Evolutionary conservation across 2,888 invertebrate genomes (phyloP).

Genomic region (Heteropelma amictum): DNA sequence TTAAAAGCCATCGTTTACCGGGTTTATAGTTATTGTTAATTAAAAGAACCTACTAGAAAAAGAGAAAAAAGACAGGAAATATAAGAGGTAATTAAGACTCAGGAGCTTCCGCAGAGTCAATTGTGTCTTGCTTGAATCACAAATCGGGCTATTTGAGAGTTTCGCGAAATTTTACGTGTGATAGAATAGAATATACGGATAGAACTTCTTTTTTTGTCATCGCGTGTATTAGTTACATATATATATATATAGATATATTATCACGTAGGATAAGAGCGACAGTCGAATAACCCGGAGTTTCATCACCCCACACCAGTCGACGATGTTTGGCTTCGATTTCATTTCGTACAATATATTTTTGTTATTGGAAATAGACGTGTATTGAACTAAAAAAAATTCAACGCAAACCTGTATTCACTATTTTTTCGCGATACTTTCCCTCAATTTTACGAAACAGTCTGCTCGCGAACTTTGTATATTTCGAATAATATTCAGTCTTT

Average conservation of each 20-base stretch:
- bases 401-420: constrained; percentile 3
- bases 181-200: not conserved
- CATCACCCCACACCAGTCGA: constrained; percentile 48
- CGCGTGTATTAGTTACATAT: constrained; percentile 25
- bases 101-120: constrained; percentile 56
- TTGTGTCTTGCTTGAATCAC: constrained; percentile 52
- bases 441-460: constrained; percentile 1
- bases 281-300: constrained; percentile 40
- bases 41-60: constrained; percentile 10
- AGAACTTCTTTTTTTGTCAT: constrained; percentile 27
- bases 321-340: constrained; percentile 67
- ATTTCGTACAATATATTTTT: constrained; percentile 72
- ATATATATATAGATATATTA: constrained; percentile 1
- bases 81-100: constrained; percentile 43
- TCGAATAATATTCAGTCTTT: constrained; percentile 43
- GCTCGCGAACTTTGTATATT: constrained; percentile 40
- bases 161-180: constrained; percentile 41
- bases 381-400: constrained; percentile 61
- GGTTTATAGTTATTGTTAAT: constrained; percentile 46
- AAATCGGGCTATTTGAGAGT: constrained; percentile 48
- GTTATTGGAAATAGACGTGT: constrained; percentile 70
- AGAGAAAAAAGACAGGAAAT: constrained; percentile 12
- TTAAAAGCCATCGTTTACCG: constrained; percentile 47
- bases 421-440: constrained; percentile 9
- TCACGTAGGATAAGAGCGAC: constrained; percentile 32